A percentile compares a stretch with the other conserved stretches of the same genome.
Conservation (phyloP, 2,113 vertebrate genomes). For the Pelvicachromis taeniatus region DNA sequence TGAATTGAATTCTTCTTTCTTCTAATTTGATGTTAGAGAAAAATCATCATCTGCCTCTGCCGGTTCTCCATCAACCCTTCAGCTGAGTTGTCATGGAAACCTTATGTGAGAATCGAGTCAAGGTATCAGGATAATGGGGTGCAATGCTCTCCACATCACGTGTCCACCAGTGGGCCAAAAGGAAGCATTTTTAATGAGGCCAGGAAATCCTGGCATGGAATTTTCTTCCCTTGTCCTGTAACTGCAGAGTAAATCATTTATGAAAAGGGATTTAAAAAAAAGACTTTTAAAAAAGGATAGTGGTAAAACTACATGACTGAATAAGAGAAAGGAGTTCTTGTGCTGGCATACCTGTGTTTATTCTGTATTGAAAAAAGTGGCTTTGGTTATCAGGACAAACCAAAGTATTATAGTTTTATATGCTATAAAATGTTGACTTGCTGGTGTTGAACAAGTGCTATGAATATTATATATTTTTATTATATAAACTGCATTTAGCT, state of each 20-base stretch:
- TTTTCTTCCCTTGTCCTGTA: too few relatives aligned
- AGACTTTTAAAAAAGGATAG: not conserved
- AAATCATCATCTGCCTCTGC: not conserved
- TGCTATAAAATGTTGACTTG: not conserved
- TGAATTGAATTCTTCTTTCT: not conserved
- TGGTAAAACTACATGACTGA: not conserved
- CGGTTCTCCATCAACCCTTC: not conserved
- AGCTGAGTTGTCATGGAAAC: conserved; percentile 47
- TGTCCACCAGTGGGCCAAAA: not conserved
- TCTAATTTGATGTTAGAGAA: not conserved
- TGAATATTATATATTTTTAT: not conserved
- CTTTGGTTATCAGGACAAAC: not conserved
- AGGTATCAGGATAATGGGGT: not conserved
- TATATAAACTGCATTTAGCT: not conserved
- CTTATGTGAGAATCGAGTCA: not conserved
- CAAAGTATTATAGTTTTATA: not conserved
- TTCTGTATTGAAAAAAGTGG: not conserved
- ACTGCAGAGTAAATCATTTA: not conserved
- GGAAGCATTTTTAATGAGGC: not conserved
- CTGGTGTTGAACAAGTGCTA: rapidly evolving
- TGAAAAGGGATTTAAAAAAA: not conserved
- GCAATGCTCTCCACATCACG: not conserved
- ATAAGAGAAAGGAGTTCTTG: not conserved
- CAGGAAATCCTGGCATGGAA: not conserved
- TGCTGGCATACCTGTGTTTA: not conserved